phyloP scores from a whole-genome alignment of 2,888 invertebrate genomes.

The Apodemia hepburni region DNA sequence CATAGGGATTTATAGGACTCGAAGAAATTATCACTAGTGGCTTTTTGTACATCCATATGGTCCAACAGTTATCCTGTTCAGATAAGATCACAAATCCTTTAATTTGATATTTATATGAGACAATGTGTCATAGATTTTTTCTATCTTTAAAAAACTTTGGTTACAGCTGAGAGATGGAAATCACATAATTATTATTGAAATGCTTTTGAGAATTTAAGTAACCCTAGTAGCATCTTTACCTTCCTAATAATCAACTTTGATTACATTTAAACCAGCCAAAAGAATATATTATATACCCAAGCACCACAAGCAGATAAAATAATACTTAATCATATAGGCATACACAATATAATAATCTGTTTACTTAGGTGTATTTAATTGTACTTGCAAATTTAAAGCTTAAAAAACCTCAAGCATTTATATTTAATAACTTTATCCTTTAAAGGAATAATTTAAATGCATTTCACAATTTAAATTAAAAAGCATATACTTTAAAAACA shows the following conservation, averaged over 20 bases:
- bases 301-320: constrained; percentile 69
- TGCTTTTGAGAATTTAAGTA: neutral
- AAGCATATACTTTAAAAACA: neutral
- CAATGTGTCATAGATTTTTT: no score
- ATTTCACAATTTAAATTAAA: constrained; percentile 10
- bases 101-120: no score
- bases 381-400: constrained; percentile 75
- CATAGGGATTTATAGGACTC: no score
- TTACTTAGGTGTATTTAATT: constrained; percentile 45
- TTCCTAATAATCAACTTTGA: neutral
- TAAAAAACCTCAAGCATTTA: constrained; percentile 48
- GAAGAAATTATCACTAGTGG: no score
- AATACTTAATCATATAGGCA: constrained; percentile 42
- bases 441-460: constrained; percentile 23
- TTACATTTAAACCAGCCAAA: constrained; percentile 46
- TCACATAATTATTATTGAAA: no score
- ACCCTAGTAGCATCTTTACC: neutral
- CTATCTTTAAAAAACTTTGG: no score
- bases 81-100: no score
- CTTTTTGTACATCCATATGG: no score
- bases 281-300: constrained; percentile 56
- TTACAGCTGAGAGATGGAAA: no score
- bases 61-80: no score
- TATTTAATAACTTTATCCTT: constrained; percentile 32
- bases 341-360: constrained; percentile 62